phyloP scores from a whole-genome alignment of 2,113 vertebrate species.

The Datnioides undecimradiatus region DNA sequence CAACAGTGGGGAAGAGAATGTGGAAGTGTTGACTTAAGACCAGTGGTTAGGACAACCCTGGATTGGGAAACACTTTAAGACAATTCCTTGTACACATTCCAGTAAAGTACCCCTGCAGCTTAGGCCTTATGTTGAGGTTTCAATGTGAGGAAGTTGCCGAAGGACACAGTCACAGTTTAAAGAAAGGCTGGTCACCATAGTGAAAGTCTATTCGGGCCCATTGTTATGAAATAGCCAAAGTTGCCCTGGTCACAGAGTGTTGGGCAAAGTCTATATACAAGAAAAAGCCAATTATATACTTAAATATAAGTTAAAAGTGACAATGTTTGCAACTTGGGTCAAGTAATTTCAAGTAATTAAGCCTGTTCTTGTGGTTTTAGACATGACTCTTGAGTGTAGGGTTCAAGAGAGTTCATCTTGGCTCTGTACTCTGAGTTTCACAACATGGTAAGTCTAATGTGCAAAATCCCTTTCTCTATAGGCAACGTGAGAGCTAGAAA shows the following conservation, averaged over 20 bases:
- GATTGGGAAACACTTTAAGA: slow-evolving; percentile 63
- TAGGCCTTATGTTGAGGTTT: not conserved
- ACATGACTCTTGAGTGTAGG: not conserved
- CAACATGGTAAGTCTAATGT: slow-evolving; percentile 49
- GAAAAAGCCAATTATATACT: not conserved
- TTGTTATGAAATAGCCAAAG: not conserved
- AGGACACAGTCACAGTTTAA: not conserved
- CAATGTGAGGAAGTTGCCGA: not conserved
- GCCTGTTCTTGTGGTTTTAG: not conserved
- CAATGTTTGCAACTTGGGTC: not conserved
- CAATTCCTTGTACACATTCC: slow-evolving; percentile 29
- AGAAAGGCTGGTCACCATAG: not conserved
- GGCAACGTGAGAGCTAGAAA: too few species aligned
- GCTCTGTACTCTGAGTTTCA: slow-evolving; percentile 39
- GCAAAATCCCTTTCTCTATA: slow-evolving; percentile 11
- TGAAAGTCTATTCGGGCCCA: not conserved
- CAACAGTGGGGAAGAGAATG: slow-evolving; percentile 49
- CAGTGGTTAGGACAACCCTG: slow-evolving; percentile 58
- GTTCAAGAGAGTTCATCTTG: slow-evolving; percentile 24
- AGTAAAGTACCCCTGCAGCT: slow-evolving; percentile 17
- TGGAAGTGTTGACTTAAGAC: slow-evolving; percentile 58
- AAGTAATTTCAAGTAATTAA: slow-evolving; percentile 1
- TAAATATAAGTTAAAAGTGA: not conserved
- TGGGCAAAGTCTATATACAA: not conserved
- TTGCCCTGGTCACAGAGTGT: not conserved